Evolutionary conservation across 1,140 invertebrate species (phyloP), one percentile per base, ranked within the genome.

Genomic region (Cepaea nemoralis): DNA sequence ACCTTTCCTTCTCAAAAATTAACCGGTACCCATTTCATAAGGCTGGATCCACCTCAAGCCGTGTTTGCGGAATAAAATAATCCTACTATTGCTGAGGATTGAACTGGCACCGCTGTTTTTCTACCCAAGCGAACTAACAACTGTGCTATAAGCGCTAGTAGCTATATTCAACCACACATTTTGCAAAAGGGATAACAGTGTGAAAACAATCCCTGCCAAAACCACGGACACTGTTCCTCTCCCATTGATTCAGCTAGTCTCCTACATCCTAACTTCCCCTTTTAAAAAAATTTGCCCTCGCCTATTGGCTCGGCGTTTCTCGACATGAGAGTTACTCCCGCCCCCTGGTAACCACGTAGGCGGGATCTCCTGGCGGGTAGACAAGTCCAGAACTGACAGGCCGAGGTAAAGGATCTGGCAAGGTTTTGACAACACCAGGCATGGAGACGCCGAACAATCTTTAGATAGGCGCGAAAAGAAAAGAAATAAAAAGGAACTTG

Each of bases 311-410:
- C 19, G 50, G 19, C 50, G 22, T 55, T 55, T 55, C 19, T 55
- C 50, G 50, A 55, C n/a, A 55, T 55, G 5, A 22, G 22, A 55
- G n/a, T 55, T 55, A 55, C n/a, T 24, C 50, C 50, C 50, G 50
- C 50, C 50, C n/a, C 50, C 19, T 19, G 50, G 50, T 14, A 55
- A 55, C 50, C 3, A 55, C 19, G 50, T 55, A 55, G 50, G 50
- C 50, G 50, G 50, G 50, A 24, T 55, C 50, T 55, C 22, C 50
- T 22, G 50, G 50, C 22, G 50, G 8, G 50, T 55, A 55, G 50
- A 24, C 50, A 24, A 55, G 50, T 55, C 50, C 50, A 55, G n/a
- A 55, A 55, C 50, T 55, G 50, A 55, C 50, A 55, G n/a, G 50
- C 50, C 16, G 50, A 55, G 50, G 50, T 19, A 55, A 55, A 55